Evolutionary conservation across 2,113 vertebrate genomes (phyloP).

Genomic region (Microcebus murinus): DNA sequence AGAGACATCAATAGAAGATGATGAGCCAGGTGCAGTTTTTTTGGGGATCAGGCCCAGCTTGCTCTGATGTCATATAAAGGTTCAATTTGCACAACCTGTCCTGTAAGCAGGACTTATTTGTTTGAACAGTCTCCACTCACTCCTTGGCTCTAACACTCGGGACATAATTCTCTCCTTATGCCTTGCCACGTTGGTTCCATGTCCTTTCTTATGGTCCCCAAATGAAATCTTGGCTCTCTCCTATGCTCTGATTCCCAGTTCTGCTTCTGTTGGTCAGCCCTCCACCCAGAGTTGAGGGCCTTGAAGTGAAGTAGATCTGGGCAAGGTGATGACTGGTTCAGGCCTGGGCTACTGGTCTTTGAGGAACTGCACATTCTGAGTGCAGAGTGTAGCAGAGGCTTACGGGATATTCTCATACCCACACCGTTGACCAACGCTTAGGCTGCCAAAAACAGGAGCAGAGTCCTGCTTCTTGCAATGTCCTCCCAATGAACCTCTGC

Average conservation of each 20-base stretch:
- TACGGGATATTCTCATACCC: fast-evolving
- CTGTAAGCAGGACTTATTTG: background rate
- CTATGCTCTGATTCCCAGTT: background rate
- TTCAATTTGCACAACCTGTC: background rate
- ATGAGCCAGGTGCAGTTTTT: background rate
- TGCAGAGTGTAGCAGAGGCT: background rate
- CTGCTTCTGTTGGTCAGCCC: background rate
- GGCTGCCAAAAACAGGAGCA: background rate
- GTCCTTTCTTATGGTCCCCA: background rate
- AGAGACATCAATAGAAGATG: background rate
- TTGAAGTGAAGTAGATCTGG: background rate
- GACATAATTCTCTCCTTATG: background rate
- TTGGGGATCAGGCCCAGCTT: background rate
- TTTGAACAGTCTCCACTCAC: background rate
- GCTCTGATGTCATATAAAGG: fast-evolving
- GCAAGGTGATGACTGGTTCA: background rate
- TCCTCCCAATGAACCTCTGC: background rate
- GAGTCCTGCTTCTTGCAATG: background rate
- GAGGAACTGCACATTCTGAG: background rate
- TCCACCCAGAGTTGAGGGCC: background rate
- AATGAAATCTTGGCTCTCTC: background rate
- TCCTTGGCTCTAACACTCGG: background rate
- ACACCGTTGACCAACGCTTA: background rate
- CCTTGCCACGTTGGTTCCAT: background rate
- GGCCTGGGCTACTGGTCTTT: background rate